phyloP scores from a whole-genome alignment of 2,797 vertebrate species.

The Coregonus sp. region DNA sequence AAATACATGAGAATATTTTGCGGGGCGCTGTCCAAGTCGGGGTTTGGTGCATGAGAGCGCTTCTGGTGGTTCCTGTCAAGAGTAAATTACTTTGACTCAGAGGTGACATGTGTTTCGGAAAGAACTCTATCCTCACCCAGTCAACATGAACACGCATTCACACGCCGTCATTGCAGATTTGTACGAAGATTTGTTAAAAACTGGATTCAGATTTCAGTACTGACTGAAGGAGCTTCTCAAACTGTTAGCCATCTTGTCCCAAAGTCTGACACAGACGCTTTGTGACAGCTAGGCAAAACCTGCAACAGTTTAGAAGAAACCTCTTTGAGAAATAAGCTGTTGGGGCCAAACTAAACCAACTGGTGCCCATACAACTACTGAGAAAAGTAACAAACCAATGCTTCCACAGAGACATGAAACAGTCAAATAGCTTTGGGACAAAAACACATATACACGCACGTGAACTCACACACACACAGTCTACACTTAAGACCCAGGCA shows the following conservation, averaged over 20 bases:
- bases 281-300: neutral
- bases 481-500: too few relatives aligned
- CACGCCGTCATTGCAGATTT: neutral
- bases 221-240: neutral
- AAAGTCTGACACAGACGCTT: neutral
- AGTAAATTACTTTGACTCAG: conserved; percentile 54
- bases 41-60: conserved; percentile 39
- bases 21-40: conserved; percentile 38
- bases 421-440: neutral
- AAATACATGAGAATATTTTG: conserved; percentile 55
- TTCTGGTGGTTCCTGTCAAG: conserved; percentile 59
- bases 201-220: neutral
- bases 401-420: neutral
- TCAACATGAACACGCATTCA: conserved; percentile 16
- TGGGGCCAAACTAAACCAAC: neutral
- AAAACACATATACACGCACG: neutral
- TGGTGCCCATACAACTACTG: neutral
- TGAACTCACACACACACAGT: neutral
- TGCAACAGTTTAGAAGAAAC: neutral
- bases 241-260: neutral
- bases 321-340: conserved; percentile 1
- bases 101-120: conserved; percentile 36
- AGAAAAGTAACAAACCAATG: neutral
- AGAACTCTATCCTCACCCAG: neutral
- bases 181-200: neutral